phyloP scores from a whole-genome alignment of 2,888 invertebrate genomes.

The Mimachlamys varia region DNA sequence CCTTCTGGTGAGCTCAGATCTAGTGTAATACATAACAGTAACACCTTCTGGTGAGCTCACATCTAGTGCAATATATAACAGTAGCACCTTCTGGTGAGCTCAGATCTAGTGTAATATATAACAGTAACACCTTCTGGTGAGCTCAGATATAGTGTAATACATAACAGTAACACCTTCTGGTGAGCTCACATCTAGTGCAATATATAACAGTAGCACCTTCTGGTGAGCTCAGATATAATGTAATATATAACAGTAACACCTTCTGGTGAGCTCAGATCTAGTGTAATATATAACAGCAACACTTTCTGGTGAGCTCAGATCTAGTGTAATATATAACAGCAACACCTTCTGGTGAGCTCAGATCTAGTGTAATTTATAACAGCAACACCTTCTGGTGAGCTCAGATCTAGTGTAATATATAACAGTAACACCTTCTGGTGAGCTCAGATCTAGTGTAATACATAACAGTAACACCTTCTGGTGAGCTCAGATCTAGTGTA shows the following conservation, averaged over 20 bases:
- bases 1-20: conserved; percentile 96
- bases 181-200: conserved; percentile 87
- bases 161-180: conserved; percentile 95
- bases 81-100: conserved; percentile 96
- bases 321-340: conserved; percentile 85
- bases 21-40: conserved; percentile 84
- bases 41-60: conserved; percentile 96
- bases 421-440: conserved; percentile 96
- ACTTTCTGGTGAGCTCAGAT: conserved; percentile 95
- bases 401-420: conserved; percentile 85
- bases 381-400: conserved; percentile 95
- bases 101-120: conserved; percentile 84
- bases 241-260: conserved; percentile 88
- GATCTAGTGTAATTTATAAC: conserved; percentile 84
- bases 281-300: conserved; percentile 85
- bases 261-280: conserved; percentile 93
- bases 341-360: conserved; percentile 95
- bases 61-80: conserved; percentile 84
- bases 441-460: conserved; percentile 86
- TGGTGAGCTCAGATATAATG: conserved; percentile 90
- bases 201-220: conserved; percentile 92
- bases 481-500: conserved; percentile 88
- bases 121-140: conserved; percentile 97
- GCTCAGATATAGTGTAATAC: conserved; percentile 85
- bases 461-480: conserved; percentile 93